Evolutionary conservation across 92 coral and sea anemone species (phyloP), one percentile per base, ranked within the genome.

Genomic region (Epizoanthus illoricatus): DNA sequence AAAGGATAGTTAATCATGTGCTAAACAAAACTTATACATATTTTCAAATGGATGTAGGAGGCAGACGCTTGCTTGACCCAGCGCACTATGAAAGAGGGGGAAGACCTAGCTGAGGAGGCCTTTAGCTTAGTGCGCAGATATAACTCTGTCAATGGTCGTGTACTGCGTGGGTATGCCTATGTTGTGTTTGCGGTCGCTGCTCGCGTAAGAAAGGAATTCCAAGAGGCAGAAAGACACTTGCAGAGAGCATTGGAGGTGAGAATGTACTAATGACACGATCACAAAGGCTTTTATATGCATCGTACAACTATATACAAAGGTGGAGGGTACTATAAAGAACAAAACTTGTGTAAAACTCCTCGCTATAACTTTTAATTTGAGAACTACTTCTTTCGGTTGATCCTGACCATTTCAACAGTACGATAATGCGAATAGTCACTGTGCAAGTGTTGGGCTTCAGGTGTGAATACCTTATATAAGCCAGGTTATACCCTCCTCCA

Each of bases 51-150:
- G 41, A 7, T 13, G 33, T 12, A 75, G 81, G 81, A 76, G 12
- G 69, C 81, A 7, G 81, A 76, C 20, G 81, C 59, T 1, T 61
- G 68, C 45, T 76, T 76, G 81, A 76, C 81, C n/a, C 69, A 76
- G 17, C 69, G 81, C 17, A 60, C 81, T 45, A 76, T 76, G 81
- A 24, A 19, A 19, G 81, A 76, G 9, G 81, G 70, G 12, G 65
- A 61, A 76, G 58, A 11, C 4, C 41, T 10, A 33, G 81, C 81
- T 23, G 6, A 61, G 56, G 7, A 60, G 40, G 70, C 57, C 39
- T 61, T 60, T 24, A 5, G 58, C 2, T 47, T 76, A 70, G 18
- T 59, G 39, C 36, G 5, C 33, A 76, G 33, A 13, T 76, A 76
- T 57, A 39, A 21, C 19, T 76, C 70, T 11, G 69, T 60, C 9